Percentiles rank a stretch among this genome's conserved stretches.
These are phyloP conservation scores for Lypha dubia DNA, from an alignment of 2,888 invertebrate species.

Conservation along the genomic window DNA sequence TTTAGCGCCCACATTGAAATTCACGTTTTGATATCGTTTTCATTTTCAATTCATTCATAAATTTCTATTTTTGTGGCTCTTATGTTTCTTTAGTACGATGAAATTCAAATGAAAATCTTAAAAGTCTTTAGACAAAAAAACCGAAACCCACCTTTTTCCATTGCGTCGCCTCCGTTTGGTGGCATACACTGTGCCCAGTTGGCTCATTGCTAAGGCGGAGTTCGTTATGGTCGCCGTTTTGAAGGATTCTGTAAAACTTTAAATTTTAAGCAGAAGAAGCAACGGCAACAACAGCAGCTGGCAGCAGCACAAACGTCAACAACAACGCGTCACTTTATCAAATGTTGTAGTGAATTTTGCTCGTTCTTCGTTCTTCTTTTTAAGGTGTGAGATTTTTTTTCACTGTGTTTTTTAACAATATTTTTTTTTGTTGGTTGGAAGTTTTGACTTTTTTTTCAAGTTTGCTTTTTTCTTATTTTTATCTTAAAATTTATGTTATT, in stretches of 20 bases:
- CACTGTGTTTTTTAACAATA: conserved; percentile 29
- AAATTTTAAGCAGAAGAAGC: conserved; percentile 20
- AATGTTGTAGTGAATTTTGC: conserved; percentile 29
- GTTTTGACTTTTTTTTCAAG: conserved; percentile 53
- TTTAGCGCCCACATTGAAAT: conserved; percentile 34
- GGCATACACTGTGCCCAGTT: conserved; percentile 97
- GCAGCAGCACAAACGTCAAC: conserved; percentile 16
- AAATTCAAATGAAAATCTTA: neutral
- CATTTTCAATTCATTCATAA: conserved; percentile 25
- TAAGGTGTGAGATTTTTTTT: conserved; percentile 68
- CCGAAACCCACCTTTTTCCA: conserved; percentile 93
- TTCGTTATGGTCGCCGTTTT: conserved; percentile 83
- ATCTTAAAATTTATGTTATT: conserved; percentile 69
- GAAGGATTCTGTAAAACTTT: conserved; percentile 73
- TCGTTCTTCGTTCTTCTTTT: conserved; percentile 49
- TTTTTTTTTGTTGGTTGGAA: conserved; percentile 54
- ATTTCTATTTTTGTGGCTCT: conserved; percentile 14
- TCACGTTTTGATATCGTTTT: neutral
- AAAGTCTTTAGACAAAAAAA: neutral
- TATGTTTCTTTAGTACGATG: neutral
- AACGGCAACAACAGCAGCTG: conserved; percentile 26
- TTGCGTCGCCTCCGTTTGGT: conserved; percentile 97
- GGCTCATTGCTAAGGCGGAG: conserved; percentile 88
- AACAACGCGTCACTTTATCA: conserved; percentile 35
- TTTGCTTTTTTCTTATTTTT: conserved; percentile 27